Evolutionary conservation across 2,888 invertebrate genomes (phyloP).

Genomic region (Epinotia ramella): DNA sequence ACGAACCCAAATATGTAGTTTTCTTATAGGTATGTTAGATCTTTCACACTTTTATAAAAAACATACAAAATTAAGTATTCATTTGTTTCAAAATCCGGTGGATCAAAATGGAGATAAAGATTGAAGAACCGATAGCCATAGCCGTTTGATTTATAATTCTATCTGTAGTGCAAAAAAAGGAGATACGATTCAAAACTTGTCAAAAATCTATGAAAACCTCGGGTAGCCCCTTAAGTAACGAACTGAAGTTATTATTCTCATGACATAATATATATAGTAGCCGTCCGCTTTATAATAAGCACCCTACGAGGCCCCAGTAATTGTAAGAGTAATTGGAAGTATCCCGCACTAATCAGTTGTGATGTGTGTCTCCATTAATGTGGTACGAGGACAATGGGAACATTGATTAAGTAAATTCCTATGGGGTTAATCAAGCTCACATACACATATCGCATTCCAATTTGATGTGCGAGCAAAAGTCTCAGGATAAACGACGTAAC

Average conservation of each 20-base stretch:
- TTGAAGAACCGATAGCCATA: too few relatives aligned
- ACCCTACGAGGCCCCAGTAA: constrained; percentile 12
- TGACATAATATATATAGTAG: background rate
- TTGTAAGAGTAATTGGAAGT: constrained; percentile 26
- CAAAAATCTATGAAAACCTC: too few relatives aligned
- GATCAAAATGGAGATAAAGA: too few relatives aligned
- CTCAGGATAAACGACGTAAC: background rate
- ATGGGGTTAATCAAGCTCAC: constrained; percentile 11
- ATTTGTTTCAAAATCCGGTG: too few relatives aligned
- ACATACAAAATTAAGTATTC: too few relatives aligned
- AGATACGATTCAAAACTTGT: too few relatives aligned
- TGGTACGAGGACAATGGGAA: constrained; percentile 38
- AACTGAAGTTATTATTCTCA: background rate
- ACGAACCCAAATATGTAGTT: too few relatives aligned
- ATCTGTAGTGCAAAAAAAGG: too few relatives aligned
- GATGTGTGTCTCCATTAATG: constrained; percentile 27
- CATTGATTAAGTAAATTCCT: constrained; percentile 49
- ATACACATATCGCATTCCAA: background rate
- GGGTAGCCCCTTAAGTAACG: too few relatives aligned
- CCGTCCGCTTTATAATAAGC: background rate
- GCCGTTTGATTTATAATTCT: too few relatives aligned
- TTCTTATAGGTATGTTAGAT: too few relatives aligned
- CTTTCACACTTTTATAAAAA: too few relatives aligned
- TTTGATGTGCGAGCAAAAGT: background rate
- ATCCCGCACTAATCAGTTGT: constrained; percentile 17